These are phyloP conservation scores for Anoplopoma fimbria DNA, from an alignment of 2,113 vertebrate genomes.

Conservation along the genomic window DNA sequence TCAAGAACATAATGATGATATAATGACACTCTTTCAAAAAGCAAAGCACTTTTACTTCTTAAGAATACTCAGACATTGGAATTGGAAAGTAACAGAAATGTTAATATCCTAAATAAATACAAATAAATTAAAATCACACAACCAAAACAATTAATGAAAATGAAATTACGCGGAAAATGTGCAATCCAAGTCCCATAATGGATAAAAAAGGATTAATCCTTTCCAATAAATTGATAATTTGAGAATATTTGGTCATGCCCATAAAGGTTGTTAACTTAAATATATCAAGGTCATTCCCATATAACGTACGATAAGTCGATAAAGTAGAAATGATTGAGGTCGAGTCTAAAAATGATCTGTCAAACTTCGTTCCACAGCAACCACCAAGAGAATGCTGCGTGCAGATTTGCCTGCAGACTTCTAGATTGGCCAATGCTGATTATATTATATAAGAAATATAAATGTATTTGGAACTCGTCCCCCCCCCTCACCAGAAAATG, in stretches of 20 bases:
- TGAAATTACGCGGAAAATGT: too few relatives aligned
- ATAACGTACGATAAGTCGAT: background rate
- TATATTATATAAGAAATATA: background rate
- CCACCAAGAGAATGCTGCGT: too few relatives aligned
- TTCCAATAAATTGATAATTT: too few relatives aligned
- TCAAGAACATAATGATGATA: background rate
- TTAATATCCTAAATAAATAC: background rate
- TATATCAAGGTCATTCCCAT: too few relatives aligned
- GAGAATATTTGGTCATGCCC: too few relatives aligned
- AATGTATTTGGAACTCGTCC: background rate
- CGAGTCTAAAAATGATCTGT: too few relatives aligned
- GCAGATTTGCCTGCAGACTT: too few relatives aligned
- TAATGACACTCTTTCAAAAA: background rate
- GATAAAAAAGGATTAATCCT: background rate
- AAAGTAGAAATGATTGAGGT: too few relatives aligned
- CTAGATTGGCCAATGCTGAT: too few relatives aligned
- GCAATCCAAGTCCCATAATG: background rate
- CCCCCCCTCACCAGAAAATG: conserved; percentile 89
- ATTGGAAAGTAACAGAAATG: background rate
- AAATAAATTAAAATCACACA: background rate
- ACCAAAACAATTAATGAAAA: background rate
- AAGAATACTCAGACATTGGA: background rate
- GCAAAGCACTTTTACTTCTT: background rate
- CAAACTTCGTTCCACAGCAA: too few relatives aligned
- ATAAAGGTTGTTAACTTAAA: too few relatives aligned